These are phyloP conservation scores for Diarsia dahlii DNA, from an alignment of 2,888 invertebrate genomes.

Conservation along the genomic window DNA sequence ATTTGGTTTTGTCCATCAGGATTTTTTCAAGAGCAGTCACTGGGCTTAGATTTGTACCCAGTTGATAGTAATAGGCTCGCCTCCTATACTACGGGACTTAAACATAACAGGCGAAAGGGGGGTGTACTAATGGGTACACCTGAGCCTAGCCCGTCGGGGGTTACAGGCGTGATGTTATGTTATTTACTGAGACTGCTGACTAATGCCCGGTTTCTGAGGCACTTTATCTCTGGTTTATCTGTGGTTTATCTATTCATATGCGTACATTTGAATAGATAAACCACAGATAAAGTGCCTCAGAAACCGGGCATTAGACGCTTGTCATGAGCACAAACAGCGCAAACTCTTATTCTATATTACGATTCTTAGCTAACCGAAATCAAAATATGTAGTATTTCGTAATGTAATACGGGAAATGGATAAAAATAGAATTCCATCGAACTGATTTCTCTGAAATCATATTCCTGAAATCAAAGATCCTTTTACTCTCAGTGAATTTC, in stretches of 20 bases:
- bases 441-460: background rate
- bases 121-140: background rate
- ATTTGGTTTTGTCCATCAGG: background rate
- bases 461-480: background rate
- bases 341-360: background rate
- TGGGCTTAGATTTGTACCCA: background rate
- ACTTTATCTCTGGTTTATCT: no score
- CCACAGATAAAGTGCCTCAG: no score
- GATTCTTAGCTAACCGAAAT: background rate
- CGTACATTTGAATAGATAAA: no score
- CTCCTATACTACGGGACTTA: background rate
- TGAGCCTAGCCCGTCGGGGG: background rate
- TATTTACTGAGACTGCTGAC: background rate
- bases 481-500: background rate
- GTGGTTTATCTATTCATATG: no score
- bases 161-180: background rate
- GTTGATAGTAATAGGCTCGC: background rate
- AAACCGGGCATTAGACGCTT: no score
- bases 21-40: background rate
- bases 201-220: no score
- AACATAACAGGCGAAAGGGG: background rate
- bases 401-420: background rate
- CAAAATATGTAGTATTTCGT: background rate
- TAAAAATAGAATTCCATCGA: background rate
- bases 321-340: background rate